phyloP scores from a whole-genome alignment of 1,140 invertebrate species.

The Arctopsyche grandis region DNA sequence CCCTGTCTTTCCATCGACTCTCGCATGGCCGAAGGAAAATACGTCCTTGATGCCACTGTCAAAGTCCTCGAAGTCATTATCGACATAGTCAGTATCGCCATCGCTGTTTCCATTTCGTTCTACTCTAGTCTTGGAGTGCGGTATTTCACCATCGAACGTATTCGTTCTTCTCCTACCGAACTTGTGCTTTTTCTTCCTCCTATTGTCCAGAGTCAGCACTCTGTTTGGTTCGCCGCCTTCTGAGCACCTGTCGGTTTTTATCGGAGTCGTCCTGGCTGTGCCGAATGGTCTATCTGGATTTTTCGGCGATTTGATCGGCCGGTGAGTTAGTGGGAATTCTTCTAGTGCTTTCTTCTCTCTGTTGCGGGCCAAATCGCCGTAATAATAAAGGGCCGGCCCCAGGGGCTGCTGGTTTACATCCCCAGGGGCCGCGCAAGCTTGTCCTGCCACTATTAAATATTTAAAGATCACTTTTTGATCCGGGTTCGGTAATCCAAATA shows the following conservation, averaged over 20 bases:
- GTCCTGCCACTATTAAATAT: slow-evolving; percentile 44
- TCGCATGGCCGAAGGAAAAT: slow-evolving; percentile 49
- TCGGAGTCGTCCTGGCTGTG: not conserved
- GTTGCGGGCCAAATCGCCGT: slow-evolving; percentile 59
- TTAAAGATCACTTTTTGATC: slow-evolving; percentile 2
- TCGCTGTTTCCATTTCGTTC: slow-evolving; percentile 46
- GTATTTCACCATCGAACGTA: slow-evolving; percentile 47
- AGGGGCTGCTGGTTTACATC: slow-evolving; percentile 41
- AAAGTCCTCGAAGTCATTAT: slow-evolving; percentile 44
- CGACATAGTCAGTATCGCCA: slow-evolving; percentile 48
- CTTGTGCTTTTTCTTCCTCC: slow-evolving; percentile 44
- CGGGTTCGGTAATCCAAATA: not conserved
- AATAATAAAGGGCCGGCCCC: slow-evolving; percentile 64
- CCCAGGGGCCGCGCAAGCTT: slow-evolving; percentile 55
- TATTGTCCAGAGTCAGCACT: slow-evolving; percentile 36
- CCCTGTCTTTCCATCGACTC: slow-evolving; percentile 55
- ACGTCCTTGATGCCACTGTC: slow-evolving; percentile 20
- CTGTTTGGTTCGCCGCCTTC: not conserved
- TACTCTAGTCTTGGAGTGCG: slow-evolving; percentile 12
- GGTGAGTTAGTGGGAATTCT: slow-evolving; percentile 25
- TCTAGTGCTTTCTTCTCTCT: slow-evolving; percentile 29
- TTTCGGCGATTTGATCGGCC: slow-evolving; percentile 8
- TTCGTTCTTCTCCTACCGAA: slow-evolving; percentile 46
- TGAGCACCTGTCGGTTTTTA: not conserved
- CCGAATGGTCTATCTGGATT: slow-evolving; percentile 27